Base-by-base conservation (phyloP, 2,797 vertebrate genomes). In the Atherinosoma microstoma region DNA sequence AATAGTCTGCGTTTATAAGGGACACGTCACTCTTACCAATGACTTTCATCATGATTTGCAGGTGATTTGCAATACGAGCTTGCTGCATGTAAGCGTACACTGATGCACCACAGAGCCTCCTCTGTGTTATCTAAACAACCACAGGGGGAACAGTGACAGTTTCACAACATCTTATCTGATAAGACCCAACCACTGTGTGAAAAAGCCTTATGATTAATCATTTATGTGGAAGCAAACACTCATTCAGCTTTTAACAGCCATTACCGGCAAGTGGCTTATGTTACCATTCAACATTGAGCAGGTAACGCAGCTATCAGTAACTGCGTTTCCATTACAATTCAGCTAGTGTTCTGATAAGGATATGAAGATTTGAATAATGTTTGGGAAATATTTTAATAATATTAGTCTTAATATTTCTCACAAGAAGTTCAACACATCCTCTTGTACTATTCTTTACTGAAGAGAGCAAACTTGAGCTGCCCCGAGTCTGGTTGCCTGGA, bases 201-300 rank as follows among this genome's bases (percentile, higher is more conserved):
- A 18, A 45, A 18, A 16, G 16, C 5, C 42, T 18, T 45, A 45
- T 40, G 74, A 85, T 92, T 75, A 85, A 91, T 91, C 66, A 87
- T 91, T 89, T 40, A 91, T 84, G 82, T 67, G 62, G 45, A 79
- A 51, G 16, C 54, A 77, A 82, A 86, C 68, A 64, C 59, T 75
- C 78, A 47, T 54, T 47, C 57, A 66, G 79, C 78, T 75, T 76
- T 70, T 59, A 82, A 64, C 78, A 64, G 30, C 61, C 68, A 70
- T 16, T 68, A 60, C 22, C 40, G 67, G 16, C 24, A 56, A 18
- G 47, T 85, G 75, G 57, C 83, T 73, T 77, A 29, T 18, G 42
- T 45, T 38, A 12, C 36, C 36, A 38, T 38, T 12, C 36, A 38
- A 12, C 36, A 38, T 12, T 3, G 10, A 38, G 34, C 34, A 35